Base-by-base conservation (phyloP, 2,113 vertebrate species). In the Apteryx mantelli region DNA sequence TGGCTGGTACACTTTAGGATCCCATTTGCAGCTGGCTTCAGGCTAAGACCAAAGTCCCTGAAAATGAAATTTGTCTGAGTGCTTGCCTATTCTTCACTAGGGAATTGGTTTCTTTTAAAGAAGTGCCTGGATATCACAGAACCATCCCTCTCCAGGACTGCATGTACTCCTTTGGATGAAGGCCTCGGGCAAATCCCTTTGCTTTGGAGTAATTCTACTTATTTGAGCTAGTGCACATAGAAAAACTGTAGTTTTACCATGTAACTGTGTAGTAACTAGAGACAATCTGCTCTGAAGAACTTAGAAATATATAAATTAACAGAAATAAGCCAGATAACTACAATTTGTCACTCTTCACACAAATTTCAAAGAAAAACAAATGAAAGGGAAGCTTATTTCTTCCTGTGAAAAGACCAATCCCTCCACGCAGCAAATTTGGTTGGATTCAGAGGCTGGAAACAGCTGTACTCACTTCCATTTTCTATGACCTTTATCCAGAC, bases 301-400 rank as follows among this genome's bases (percentile, higher is more conserved):
- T 65, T 5, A 6, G 17, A 34, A 28, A 82, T 26, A 24, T 9
- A 0, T 38, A 42, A 52, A 12, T 53, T 77, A 24, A 86, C 3
- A 91, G 40, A 94, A 92, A 66, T 52, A 76, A 77, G 25, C 20
- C 40, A 46, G 30, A 66, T 66, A 66, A 92, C 60, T 16, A 77
- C n/a, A 77, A 74, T 70, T 52, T 75, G 36, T 66, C 55, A 70
- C 15, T 79, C 61, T 65, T 58, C 30, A 40, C 73, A 81, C 36
- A 70, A 16, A 86, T 53, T 76, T 82, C 30, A 53, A 65, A 77
- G n/a, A 55, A 87, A 89, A 87, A 12, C 16, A 69, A 77, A 65
- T 10, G 20, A 64, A 74, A 65, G 46, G 32, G 32, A 86, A 61
- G n/a, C 48, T 75, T 36, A 70, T 22, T 46, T 73, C 53, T 53